Conservation (phyloP, 2,888 invertebrate species). For the Drosophila gaucha region DNA sequence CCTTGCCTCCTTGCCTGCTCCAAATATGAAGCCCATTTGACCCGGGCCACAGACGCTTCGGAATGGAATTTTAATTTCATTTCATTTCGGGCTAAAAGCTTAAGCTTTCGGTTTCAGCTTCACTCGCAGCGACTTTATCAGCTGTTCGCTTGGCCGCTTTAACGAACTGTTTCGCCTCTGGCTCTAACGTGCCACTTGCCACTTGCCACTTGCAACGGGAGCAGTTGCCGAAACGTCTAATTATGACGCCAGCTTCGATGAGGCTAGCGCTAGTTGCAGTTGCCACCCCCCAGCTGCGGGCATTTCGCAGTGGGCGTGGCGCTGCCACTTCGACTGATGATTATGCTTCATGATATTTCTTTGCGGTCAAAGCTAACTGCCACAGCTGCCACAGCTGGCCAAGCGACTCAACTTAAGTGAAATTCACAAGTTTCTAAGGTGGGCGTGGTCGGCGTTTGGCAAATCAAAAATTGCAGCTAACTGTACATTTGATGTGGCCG, state of each 20-base stretch:
- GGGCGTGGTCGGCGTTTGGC: constrained; percentile 32
- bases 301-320: constrained; percentile 33
- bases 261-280: constrained; percentile 21
- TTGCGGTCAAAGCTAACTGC: constrained; percentile 7
- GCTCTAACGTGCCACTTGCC: constrained; percentile 7
- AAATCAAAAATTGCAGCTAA: constrained; percentile 26
- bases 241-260: constrained; percentile 48
- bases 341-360: constrained; percentile 41
- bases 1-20: constrained; percentile 33
- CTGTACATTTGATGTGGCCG: constrained; percentile 5
- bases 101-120: constrained; percentile 43
- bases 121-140: constrained; percentile 20
- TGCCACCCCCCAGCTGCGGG: constrained; percentile 25
- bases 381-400: constrained; percentile 16
- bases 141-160: too few species aligned
- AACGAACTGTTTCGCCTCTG: constrained; percentile 18
- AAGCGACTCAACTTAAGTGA: constrained; percentile 23
- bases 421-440: constrained; percentile 17
- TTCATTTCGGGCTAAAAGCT: constrained; percentile 6
- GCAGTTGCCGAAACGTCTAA: constrained; percentile 45
- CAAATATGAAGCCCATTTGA: constrained; percentile 39
- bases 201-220: constrained; percentile 24
- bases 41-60: constrained; percentile 36
- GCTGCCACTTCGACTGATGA: constrained; percentile 36
- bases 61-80: constrained; percentile 75